Percentiles rank a stretch among this genome's conserved stretches.
phyloP scores from a whole-genome alignment of 1,140 invertebrate genomes.

The Cydia pomonella region DNA sequence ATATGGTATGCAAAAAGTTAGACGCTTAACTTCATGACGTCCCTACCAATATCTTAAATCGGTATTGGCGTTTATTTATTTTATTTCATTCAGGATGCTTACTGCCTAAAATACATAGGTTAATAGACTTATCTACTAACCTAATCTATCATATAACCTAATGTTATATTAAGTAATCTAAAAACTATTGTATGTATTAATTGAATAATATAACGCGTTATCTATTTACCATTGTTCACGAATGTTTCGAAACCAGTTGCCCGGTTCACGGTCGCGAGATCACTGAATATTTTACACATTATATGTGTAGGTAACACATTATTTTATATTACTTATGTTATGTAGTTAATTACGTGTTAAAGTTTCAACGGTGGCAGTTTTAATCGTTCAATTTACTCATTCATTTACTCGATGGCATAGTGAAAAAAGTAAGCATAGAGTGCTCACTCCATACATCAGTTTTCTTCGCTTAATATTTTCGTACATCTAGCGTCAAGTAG shows the following conservation, averaged over 20 bases:
- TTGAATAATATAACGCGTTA: neutral
- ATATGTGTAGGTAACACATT: neutral
- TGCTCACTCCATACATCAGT: too few species aligned
- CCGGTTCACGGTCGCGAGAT: constrained; percentile 10
- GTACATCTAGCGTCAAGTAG: too few species aligned
- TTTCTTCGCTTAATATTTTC: too few species aligned
- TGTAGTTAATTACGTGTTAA: neutral
- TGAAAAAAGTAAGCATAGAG: too few species aligned
- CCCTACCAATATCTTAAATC: too few species aligned
- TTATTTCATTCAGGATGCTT: too few species aligned
- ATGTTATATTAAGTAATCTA: neutral
- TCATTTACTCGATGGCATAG: too few species aligned
- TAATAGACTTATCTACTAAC: too few species aligned
- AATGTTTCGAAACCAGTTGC: constrained; percentile 4
- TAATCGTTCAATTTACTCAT: neutral
- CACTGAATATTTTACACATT: neutral
- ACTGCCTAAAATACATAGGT: too few species aligned
- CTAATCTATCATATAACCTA: neutral
- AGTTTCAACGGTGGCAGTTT: neutral
- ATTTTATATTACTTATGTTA: neutral
- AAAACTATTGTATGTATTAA: neutral
- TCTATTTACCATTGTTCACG: neutral
- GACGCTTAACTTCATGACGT: too few species aligned
- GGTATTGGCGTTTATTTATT: too few species aligned
- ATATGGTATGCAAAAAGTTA: too few species aligned